Evolutionary conservation across 2,888 invertebrate genomes (phyloP).

Genomic region (Zygogramma bicolorata): DNA sequence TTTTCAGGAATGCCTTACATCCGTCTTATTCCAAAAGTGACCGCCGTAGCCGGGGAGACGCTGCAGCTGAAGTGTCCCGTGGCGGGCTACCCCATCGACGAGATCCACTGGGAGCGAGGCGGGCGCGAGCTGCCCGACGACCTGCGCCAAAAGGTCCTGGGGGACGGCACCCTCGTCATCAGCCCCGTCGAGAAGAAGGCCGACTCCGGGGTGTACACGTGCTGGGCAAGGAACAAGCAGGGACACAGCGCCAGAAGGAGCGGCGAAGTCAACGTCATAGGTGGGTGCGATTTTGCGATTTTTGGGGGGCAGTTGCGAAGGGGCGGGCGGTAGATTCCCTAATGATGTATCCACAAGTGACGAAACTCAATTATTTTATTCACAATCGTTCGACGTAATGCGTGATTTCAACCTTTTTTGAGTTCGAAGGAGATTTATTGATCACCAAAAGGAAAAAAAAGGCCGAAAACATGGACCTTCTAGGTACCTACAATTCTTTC

Average conservation of each 20-base stretch:
- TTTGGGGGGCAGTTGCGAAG: too few relatives aligned
- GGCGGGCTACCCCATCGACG: constrained; percentile 85
- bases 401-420: too few relatives aligned
- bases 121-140: constrained; percentile 83
- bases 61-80: constrained; percentile 84
- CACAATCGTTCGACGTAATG: too few relatives aligned
- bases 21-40: constrained; percentile 83
- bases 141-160: constrained; percentile 79
- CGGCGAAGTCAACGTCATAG: constrained; percentile 82
- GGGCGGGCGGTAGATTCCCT: too few relatives aligned
- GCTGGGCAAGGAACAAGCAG: constrained; percentile 83
- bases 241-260: constrained; percentile 80
- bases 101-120: constrained; percentile 83
- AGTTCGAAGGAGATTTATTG: too few relatives aligned
- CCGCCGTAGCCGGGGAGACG: constrained; percentile 83
- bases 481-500: too few relatives aligned
- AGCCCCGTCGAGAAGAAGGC: constrained; percentile 80
- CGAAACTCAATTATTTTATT: too few relatives aligned
- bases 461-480: too few relatives aligned
- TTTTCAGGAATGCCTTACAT: constrained; percentile 81
- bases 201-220: constrained; percentile 84
- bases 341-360: too few relatives aligned
- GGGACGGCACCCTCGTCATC: constrained; percentile 81
- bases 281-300: constrained; percentile 73
- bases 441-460: too few relatives aligned